Evolutionary conservation across 1,140 invertebrate species (phyloP).

Genomic region (Batillaria attramentaria): DNA sequence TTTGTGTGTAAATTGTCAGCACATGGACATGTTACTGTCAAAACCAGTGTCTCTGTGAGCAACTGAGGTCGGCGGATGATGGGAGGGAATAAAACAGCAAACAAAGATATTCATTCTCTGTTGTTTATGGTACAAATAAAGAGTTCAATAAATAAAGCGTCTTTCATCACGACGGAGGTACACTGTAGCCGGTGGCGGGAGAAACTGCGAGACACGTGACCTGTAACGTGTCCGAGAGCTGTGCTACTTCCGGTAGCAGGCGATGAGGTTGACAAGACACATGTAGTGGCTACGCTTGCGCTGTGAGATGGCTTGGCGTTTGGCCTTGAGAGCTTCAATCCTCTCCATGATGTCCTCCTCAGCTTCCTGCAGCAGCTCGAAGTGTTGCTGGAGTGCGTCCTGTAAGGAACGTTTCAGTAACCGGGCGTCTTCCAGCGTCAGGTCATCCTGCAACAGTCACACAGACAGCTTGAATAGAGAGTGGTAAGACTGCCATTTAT

Average conservation of each 20-base stretch:
- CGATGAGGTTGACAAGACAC: constrained; percentile 40
- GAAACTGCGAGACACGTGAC: background rate
- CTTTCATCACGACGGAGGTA: background rate
- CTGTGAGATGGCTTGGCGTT: constrained; percentile 28
- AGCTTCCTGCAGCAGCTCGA: constrained; percentile 32
- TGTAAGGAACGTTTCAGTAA: constrained; percentile 31
- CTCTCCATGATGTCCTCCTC: constrained; percentile 26
- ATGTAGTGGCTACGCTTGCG: constrained; percentile 39
- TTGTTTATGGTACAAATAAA: background rate
- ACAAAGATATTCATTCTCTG: background rate
- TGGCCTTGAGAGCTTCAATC: constrained; percentile 27
- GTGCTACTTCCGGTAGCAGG: constrained; percentile 33
- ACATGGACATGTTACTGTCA: no score
- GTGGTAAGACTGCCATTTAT: background rate
- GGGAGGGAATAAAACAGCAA: background rate
- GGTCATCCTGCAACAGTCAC: background rate
- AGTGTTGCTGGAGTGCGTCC: constrained; percentile 24
- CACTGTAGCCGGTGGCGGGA: background rate
- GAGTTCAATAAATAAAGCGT: background rate
- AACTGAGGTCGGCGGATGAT: no score
- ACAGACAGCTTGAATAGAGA: background rate
- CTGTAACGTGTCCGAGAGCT: background rate
- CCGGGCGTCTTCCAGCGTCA: constrained; percentile 11
- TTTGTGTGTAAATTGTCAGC: no score
- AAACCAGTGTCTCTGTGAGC: no score